phyloP scores from a whole-genome alignment of 1,140 invertebrate genomes.

The Zaprionus africanus region DNA sequence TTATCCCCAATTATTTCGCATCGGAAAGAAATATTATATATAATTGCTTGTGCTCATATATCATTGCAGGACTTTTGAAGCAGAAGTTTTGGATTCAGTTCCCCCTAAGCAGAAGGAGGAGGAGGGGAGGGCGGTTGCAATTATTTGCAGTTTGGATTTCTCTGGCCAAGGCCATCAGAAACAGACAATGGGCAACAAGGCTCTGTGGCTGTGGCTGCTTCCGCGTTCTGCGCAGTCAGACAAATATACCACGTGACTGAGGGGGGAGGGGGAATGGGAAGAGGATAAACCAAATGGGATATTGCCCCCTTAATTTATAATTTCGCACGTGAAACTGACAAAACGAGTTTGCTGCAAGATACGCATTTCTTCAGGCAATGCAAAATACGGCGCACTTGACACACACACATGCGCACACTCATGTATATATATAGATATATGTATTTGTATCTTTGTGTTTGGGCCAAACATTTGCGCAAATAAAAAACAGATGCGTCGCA shows the following conservation, averaged over 20 bases:
- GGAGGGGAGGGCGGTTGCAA: slow-evolving; percentile 64
- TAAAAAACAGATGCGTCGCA: slow-evolving; percentile 73
- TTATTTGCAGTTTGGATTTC: slow-evolving; percentile 74
- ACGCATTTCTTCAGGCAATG: slow-evolving; percentile 21
- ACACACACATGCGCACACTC: slow-evolving; percentile 18
- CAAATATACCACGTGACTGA: not conserved
- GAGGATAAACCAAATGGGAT: slow-evolving; percentile 26
- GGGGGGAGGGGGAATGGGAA: slow-evolving; percentile 8
- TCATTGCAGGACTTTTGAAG: slow-evolving; percentile 10
- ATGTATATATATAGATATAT: not conserved
- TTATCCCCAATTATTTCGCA: not conserved
- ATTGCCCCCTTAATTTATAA: slow-evolving; percentile 67
- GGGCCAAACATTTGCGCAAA: slow-evolving; percentile 60
- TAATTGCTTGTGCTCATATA: not conserved
- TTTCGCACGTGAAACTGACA: slow-evolving; percentile 80
- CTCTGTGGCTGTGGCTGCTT: slow-evolving; percentile 44
- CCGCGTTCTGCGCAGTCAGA: slow-evolving; percentile 23
- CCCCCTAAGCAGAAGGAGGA: not conserved
- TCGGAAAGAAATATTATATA: not conserved
- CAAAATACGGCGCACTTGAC: slow-evolving; percentile 56
- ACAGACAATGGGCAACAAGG: slow-evolving; percentile 13
- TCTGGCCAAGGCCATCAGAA: slow-evolving; percentile 53
- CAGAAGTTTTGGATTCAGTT: slow-evolving; percentile 21
- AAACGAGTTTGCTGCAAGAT: slow-evolving; percentile 53
- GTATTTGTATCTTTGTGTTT: slow-evolving; percentile 53